A percentile compares a stretch with the other conserved stretches of the same genome.
Evolutionary conservation across 2,797 vertebrate species (phyloP).

Genomic region (Knipowitschia caucasica): DNA sequence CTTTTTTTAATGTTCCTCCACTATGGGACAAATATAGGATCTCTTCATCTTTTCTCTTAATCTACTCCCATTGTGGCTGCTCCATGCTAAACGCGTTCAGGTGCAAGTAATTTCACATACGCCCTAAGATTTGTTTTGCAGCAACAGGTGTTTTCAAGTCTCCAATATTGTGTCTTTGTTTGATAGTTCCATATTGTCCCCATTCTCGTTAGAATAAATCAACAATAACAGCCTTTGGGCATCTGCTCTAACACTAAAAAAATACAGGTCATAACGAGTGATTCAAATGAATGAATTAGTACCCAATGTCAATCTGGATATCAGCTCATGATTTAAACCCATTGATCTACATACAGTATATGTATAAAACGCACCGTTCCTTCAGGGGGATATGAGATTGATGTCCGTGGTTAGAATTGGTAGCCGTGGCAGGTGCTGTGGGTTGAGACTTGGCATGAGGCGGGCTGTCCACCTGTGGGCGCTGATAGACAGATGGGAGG

Average conservation of each 20-base stretch:
- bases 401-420: neutral
- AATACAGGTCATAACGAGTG: neutral
- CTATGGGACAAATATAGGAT: too few relatives aligned
- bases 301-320: neutral
- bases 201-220: neutral
- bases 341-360: neutral
- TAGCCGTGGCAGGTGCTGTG: slow-evolving; percentile 46
- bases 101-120: too few relatives aligned
- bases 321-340: neutral
- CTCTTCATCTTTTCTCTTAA: too few relatives aligned
- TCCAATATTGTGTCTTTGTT: too few relatives aligned
- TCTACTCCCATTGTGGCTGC: too few relatives aligned
- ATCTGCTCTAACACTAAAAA: neutral
- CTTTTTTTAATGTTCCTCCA: too few relatives aligned
- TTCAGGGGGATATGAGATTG: neutral
- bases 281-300: neutral
- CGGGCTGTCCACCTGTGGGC: slow-evolving; percentile 30
- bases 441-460: slow-evolving; percentile 42
- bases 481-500: slow-evolving; percentile 60
- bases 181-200: too few relatives aligned
- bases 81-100: too few relatives aligned
- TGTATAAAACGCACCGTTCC: neutral
- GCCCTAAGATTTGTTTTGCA: too few relatives aligned
- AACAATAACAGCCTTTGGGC: neutral
- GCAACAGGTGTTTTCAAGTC: too few relatives aligned